phyloP scores from a whole-genome alignment of 2,113 vertebrate genomes.

The Phalacrocorax aristotelis region DNA sequence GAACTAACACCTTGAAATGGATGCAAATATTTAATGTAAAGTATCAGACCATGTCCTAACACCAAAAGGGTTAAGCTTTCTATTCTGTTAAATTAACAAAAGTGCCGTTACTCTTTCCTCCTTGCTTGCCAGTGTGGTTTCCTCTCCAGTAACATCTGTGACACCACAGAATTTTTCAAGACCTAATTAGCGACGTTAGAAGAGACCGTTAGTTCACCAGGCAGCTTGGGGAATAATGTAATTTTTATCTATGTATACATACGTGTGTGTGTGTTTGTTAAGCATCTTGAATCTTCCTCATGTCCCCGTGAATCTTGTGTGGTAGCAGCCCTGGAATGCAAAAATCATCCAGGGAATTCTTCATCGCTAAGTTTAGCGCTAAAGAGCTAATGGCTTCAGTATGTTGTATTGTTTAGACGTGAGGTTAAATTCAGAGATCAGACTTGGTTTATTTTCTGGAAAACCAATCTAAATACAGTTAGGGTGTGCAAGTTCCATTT shows the following conservation, averaged over 20 bases:
- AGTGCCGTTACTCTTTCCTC: constrained; percentile 15
- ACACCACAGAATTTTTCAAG: constrained; percentile 43
- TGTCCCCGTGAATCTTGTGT: neutral
- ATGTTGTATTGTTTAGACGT: neutral
- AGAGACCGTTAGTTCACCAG: constrained; percentile 40
- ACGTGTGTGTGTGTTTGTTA: neutral
- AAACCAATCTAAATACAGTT: neutral
- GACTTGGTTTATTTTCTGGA: neutral
- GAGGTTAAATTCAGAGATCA: constrained; percentile 8
- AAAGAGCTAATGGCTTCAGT: constrained; percentile 50
- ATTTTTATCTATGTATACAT: neutral
- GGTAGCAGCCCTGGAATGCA: constrained; percentile 63
- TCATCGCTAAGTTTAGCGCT: constrained; percentile 34
- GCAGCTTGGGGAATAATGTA: constrained; percentile 33
- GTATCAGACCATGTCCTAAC: neutral
- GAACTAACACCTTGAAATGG: neutral
- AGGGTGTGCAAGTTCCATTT: neutral
- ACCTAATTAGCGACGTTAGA: constrained; percentile 50
- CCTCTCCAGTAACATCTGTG: constrained; percentile 35
- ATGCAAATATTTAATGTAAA: neutral
- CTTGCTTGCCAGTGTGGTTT: constrained; percentile 18
- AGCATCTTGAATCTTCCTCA: constrained; percentile 50
- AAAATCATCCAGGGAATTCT: constrained; percentile 65
- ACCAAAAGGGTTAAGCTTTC: constrained; percentile 1
- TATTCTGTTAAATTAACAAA: constrained; percentile 13